Conservation (phyloP, 2,113 vertebrate species). For the Ondatra zibethicus region DNA sequence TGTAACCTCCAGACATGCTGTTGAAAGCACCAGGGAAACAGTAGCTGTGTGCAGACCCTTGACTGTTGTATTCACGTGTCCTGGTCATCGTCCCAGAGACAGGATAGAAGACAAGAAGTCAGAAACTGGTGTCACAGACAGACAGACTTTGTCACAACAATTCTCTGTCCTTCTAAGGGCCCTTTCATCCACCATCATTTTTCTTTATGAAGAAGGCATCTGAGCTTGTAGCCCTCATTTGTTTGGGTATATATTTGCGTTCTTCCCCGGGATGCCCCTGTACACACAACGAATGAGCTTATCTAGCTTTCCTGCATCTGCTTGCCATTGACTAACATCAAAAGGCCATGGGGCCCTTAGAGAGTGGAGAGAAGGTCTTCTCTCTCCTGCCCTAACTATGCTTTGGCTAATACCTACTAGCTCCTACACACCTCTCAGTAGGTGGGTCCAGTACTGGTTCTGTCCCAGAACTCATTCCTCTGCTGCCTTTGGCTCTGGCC, state of each 20-base stretch:
- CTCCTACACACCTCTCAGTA: not conserved
- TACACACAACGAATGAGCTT: not conserved
- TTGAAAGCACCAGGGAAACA: not conserved
- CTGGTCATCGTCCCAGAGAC: not conserved
- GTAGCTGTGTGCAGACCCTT: not conserved
- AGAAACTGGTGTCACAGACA: not conserved
- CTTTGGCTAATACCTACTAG: accelerated
- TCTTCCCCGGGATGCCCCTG: not conserved
- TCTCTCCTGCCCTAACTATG: not conserved
- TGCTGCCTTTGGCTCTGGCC: not conserved
- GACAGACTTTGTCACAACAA: not conserved
- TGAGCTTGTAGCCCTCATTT: not conserved
- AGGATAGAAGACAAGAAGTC: not conserved
- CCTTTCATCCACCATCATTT: not conserved
- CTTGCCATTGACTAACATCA: not conserved
- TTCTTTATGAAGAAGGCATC: not conserved
- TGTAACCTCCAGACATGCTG: not conserved
- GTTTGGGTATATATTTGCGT: not conserved
- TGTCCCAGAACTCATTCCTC: accelerated
- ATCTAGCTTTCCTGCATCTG: not conserved
- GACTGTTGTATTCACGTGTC: not conserved
- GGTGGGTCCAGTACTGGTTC: not conserved
- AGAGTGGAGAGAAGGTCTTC: not conserved
- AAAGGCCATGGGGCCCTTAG: not conserved
- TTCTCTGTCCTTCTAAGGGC: not conserved